Base-by-base conservation (phyloP, 2,113 vertebrate genomes). In the Pollimyrus isidori region DNA sequence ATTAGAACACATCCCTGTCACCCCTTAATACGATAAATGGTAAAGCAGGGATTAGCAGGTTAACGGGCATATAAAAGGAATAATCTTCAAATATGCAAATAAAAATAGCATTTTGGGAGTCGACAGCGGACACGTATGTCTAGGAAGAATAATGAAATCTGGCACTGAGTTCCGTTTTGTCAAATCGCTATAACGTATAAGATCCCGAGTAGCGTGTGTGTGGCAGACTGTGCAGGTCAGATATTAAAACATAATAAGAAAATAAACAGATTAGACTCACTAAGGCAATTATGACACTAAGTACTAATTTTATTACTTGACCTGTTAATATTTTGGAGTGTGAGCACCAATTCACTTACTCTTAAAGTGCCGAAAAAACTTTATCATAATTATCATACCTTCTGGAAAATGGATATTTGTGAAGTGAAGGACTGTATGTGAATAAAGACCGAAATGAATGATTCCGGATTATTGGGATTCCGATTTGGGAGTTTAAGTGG, bases 81-180 rank as follows among this genome's bases (percentile, higher is more conserved):
- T 85, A 85, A 62, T 85, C 19, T 30, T n/a, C 23, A 42, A 85
- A 86, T 48, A 65, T 89, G 89, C 80, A 89, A 89, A 89, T 89
- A 10, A 35, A 89, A 21, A 50, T 35, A 7, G 50, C 0, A 11
- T 23, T 42, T 52, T 23, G 11, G 19, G 15, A 88, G 65, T 4
- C 11, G 26, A 58, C 11, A 35, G 39, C 73, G 15, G 35, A n/a
- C 50, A 10, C 15, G 23, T 13, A 39, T 1, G 80, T 85, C 88
- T 42, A 19, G 15, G 45, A 45, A 49, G n/a, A 56, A 21, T 46
- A 17, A 62, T 48, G 17, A 69, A 69, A 69, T 30, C 48, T 3
- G 53, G 23, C 21, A 52, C 23, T 85, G 23, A 48, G 2, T 65
- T 83, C 39, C 7, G 15, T 52, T 52, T n/a, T 3, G 23, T 26